Base-by-base conservation (phyloP, 2,113 vertebrate species). In the Mesembrinibis cayennensis region DNA sequence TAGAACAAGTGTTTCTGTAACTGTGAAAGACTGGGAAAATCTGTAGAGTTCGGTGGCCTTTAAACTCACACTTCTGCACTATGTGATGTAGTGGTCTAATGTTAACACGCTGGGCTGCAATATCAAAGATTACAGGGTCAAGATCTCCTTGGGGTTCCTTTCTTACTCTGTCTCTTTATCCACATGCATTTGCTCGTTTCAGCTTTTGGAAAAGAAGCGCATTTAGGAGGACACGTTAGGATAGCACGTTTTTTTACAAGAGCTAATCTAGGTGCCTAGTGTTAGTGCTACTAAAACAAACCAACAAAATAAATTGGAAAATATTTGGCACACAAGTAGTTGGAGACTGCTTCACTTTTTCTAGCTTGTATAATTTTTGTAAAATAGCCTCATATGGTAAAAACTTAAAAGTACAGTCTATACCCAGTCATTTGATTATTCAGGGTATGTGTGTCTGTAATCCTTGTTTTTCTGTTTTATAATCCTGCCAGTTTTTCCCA, bases 71-170 rank as follows among this genome's bases (percentile, higher is more conserved):
- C 67, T 90, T 63, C 50, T 34, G 30, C 26, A 90, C 2, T 1
- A 69, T 52, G 53, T 36, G 49, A 26, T 90, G 34, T n/a, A 71
- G 78, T 67, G 21, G 58, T 29, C 77, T 81, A 87, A 90, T 44
- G 69, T 26, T 77, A 95, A 79, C 69, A 56, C 34, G 66, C 65
- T 95, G 95, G 76, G 88, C 44, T 67, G 89, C 34, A 79, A 32
- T 73, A 87, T 71, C 71, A 82, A 87, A 95, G 84, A 93, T 58
- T 70, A 65, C 52, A 89, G 63, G 80, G 70, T 87, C 83, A 91
- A 72, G 27, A 72, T 91, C 66, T 91, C 61, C 77, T 73, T 79
- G 59, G 70, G 44, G 34, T 85, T 59, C 59, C 85, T 85, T 80
- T 89, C 52, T 72, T 91, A 66, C 17, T 66, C 55, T 59, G 0